A percentile compares a stretch with the other conserved stretches of the same genome.
These are phyloP conservation scores for Neodiprion lecontei DNA, from an alignment of 1,140 invertebrate species.

Conservation along the genomic window DNA sequence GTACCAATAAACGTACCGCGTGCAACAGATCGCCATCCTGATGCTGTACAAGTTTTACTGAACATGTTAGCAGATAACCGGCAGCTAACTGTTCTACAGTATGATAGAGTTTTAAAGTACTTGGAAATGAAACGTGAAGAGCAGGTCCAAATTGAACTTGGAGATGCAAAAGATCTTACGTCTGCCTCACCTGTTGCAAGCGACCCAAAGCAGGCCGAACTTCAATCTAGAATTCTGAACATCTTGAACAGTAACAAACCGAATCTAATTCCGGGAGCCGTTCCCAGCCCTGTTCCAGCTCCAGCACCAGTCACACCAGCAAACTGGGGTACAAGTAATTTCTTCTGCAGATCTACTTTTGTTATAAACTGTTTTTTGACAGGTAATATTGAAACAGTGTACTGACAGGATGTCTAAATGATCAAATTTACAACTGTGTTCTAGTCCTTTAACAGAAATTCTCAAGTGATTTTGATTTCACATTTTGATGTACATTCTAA, in stretches of 20 bases:
- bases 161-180: slow-evolving; percentile 63
- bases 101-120: slow-evolving; percentile 82
- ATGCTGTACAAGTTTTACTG: slow-evolving; percentile 77
- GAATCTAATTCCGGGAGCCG: slow-evolving; percentile 30
- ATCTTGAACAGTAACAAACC: slow-evolving; percentile 73
- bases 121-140: slow-evolving; percentile 77
- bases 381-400: too few species aligned
- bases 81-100: slow-evolving; percentile 79
- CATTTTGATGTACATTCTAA: too few species aligned
- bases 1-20: slow-evolving; percentile 52
- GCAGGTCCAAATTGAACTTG: slow-evolving; percentile 75
- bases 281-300: slow-evolving; percentile 47
- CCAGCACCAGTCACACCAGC: slow-evolving; percentile 42
- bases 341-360: background rate
- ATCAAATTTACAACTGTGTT: too few species aligned
- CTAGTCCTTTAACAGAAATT: too few species aligned
- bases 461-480: too few species aligned
- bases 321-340: slow-evolving; percentile 46
- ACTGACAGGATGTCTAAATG: too few species aligned
- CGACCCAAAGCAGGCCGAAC: slow-evolving; percentile 71
- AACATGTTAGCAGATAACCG: slow-evolving; percentile 82
- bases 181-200: slow-evolving; percentile 50
- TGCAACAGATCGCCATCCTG: slow-evolving; percentile 67
- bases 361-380: background rate
- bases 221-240: slow-evolving; percentile 85